These are phyloP conservation scores for Muscidifurax raptorellus DNA, from an alignment of 1,140 invertebrate genomes.

Conservation along the genomic window DNA sequence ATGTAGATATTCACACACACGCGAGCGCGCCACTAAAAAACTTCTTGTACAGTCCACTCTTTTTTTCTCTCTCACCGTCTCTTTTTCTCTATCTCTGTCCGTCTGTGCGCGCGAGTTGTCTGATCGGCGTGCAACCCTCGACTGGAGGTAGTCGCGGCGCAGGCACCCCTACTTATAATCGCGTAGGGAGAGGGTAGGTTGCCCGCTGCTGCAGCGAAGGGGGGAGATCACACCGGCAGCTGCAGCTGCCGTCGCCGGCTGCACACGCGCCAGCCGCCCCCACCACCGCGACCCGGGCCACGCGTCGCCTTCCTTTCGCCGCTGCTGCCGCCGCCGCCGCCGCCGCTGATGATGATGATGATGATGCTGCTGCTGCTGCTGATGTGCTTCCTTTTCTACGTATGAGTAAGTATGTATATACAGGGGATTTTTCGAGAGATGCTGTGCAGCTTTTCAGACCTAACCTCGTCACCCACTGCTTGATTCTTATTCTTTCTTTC, in stretches of 20 bases:
- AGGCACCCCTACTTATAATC: slow-evolving; percentile 76
- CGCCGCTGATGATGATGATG: not conserved
- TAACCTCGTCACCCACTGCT: not conserved
- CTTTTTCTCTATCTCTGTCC: not conserved
- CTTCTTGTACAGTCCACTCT: not conserved
- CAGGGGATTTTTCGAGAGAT: not conserved
- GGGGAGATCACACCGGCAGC: slow-evolving; percentile 53
- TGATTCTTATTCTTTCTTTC: not conserved
- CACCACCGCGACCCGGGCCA: slow-evolving; percentile 61
- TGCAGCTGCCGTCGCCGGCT: slow-evolving; percentile 68
- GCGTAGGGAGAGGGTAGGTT: slow-evolving; percentile 61
- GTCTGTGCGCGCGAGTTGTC: not conserved
- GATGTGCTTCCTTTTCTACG: no score
- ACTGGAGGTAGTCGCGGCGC: slow-evolving; percentile 70
- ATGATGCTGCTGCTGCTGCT: not conserved
- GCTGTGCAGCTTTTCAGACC: not conserved
- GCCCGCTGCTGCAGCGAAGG: slow-evolving; percentile 54
- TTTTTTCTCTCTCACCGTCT: not conserved
- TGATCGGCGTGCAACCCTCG: slow-evolving; percentile 70
- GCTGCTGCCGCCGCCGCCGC: no score
- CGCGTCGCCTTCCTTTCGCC: slow-evolving; percentile 51
- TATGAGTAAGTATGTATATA: not conserved
- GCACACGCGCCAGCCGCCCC: slow-evolving; percentile 72
- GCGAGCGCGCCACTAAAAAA: not conserved
- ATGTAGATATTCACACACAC: not conserved